Evolutionary conservation across 2,888 invertebrate genomes (phyloP).

Genomic region (Epicampocera succincta): DNA sequence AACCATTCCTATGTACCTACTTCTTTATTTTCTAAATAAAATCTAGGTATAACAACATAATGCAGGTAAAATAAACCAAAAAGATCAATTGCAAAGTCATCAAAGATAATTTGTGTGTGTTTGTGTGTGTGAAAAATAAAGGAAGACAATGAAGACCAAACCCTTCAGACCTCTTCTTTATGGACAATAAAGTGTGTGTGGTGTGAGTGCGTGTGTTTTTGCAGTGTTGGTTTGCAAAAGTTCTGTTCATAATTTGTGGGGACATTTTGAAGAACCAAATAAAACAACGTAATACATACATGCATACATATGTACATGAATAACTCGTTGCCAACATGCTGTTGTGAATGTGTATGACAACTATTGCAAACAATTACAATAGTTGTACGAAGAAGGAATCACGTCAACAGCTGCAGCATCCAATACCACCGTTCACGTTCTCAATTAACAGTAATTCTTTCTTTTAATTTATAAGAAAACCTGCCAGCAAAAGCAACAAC

Average conservation of each 20-base stretch:
- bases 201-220: constrained; percentile 15
- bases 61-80: constrained; percentile 42
- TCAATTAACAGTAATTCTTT: constrained; percentile 23
- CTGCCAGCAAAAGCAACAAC: background rate
- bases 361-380: constrained; percentile 28
- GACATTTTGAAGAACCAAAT: constrained; percentile 64
- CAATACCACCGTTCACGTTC: constrained; percentile 35
- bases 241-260: constrained; percentile 37
- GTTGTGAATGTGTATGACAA: constrained; percentile 33
- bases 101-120: constrained; percentile 21
- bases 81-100: constrained; percentile 55
- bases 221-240: constrained; percentile 38
- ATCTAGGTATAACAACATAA: constrained; percentile 44
- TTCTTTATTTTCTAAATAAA: constrained; percentile 37
- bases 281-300: no score
- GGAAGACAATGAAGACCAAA: constrained; percentile 20
- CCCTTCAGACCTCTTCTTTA: background rate
- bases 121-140: constrained; percentile 28
- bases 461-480: background rate
- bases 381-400: constrained; percentile 43
- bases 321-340: constrained; percentile 43
- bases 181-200: constrained; percentile 2
- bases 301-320: no score
- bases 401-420: constrained; percentile 53
- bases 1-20: constrained; percentile 4